A percentile compares a stretch with the other conserved stretches of the same genome.
phyloP scores from a whole-genome alignment of 2,113 vertebrate genomes.

The Carassius auratus region DNA sequence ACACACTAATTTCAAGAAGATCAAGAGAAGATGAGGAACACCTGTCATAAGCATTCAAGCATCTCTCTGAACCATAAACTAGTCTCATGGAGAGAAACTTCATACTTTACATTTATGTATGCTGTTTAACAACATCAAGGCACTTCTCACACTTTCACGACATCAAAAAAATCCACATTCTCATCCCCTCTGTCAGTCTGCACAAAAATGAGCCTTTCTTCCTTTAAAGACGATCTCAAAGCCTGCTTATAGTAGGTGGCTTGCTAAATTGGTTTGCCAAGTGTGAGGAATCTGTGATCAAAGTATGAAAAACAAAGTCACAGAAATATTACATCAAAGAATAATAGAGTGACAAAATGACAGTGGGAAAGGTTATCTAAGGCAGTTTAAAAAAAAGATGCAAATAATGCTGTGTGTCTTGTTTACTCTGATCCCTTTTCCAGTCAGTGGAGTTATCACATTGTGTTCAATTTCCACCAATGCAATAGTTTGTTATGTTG shows the following conservation, averaged over 20 bases:
- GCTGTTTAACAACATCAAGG: conserved; percentile 1
- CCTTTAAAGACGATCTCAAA: conserved; percentile 27
- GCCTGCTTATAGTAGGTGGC: neutral
- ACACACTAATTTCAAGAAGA: neutral
- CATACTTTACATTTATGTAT: neutral
- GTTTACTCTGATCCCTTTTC: conserved; percentile 10
- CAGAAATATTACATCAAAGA: conserved; percentile 39
- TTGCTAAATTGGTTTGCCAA: conserved; percentile 8
- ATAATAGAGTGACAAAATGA: conserved; percentile 13
- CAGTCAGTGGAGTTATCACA: neutral
- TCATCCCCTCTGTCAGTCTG: neutral
- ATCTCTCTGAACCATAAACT: neutral
- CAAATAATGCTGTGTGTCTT: neutral
- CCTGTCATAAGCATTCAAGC: too few relatives aligned
- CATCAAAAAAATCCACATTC: neutral
- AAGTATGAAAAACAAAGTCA: conserved; percentile 29
- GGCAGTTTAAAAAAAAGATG: conserved; percentile 1
- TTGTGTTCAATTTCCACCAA: neutral
- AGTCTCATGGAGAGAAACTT: conserved; percentile 21
- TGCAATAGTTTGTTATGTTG: neutral
- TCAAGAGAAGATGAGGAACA: too few relatives aligned
- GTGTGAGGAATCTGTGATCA: conserved; percentile 46
- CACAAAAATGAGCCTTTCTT: neutral
- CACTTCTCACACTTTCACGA: neutral
- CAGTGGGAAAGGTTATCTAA: neutral